A percentile compares a stretch with the other conserved stretches of the same genome.
These are phyloP conservation scores for Caradrina clavipalpis DNA, from an alignment of 2,888 invertebrate genomes.

Conservation along the genomic window DNA sequence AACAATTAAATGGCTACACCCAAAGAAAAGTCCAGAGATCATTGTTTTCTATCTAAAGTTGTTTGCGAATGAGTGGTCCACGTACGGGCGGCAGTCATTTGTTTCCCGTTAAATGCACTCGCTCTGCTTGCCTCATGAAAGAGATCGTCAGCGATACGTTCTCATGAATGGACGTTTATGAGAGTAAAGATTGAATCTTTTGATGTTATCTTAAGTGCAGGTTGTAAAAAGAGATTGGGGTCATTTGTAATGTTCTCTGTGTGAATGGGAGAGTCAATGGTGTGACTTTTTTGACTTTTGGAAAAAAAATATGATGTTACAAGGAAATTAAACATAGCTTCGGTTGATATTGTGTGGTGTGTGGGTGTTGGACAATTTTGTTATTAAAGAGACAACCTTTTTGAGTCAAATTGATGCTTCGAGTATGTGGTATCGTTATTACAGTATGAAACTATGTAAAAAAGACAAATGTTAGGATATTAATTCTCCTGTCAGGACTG, in stretches of 20 bases:
- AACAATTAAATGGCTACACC: neutral
- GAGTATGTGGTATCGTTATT: too few species aligned
- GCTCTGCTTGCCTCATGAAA: slow-evolving; percentile 31
- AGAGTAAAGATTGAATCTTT: slow-evolving; percentile 53
- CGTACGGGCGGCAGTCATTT: slow-evolving; percentile 12
- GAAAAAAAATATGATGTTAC: neutral
- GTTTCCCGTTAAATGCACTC: slow-evolving; percentile 33
- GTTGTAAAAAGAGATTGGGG: slow-evolving; percentile 33
- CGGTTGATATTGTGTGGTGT: neutral
- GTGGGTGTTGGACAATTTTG: too few species aligned
- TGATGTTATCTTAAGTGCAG: slow-evolving; percentile 54
- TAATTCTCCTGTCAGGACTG: too few species aligned
- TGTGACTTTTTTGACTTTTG: neutral
- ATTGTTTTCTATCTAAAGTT: slow-evolving; percentile 9
- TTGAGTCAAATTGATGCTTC: too few species aligned
- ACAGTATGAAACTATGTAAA: too few species aligned
- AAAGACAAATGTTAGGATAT: too few species aligned
- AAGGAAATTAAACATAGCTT: neutral
- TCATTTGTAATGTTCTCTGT: slow-evolving; percentile 29
- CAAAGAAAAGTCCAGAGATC: neutral
- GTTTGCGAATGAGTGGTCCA: slow-evolving; percentile 12
- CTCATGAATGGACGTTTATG: slow-evolving; percentile 51
- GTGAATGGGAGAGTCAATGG: slow-evolving; percentile 27
- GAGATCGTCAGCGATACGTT: slow-evolving; percentile 46
- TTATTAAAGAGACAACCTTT: too few species aligned